Evolutionary conservation across 2,888 invertebrate species (phyloP).

Genomic region (Rhodophaea formosa): DNA sequence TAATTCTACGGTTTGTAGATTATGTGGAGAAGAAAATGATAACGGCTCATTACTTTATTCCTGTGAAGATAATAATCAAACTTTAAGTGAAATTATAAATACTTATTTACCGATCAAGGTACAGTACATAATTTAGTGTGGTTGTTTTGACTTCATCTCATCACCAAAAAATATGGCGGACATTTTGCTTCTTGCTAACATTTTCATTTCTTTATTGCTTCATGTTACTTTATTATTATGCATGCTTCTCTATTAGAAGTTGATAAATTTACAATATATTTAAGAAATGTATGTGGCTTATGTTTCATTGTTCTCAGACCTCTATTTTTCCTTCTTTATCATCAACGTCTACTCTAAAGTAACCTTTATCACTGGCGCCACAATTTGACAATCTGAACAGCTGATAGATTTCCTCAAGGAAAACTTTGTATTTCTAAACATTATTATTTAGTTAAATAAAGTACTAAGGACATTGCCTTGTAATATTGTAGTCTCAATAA

Average conservation of each 20-base stretch:
- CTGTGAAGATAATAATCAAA: slow-evolving; percentile 78
- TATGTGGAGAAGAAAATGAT: slow-evolving; percentile 88
- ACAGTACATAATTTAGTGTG: slow-evolving; percentile 56
- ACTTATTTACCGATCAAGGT: slow-evolving; percentile 89
- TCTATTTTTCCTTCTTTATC: slow-evolving; percentile 4
- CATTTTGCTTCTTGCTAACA: slow-evolving; percentile 40
- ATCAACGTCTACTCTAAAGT: slow-evolving; percentile 9
- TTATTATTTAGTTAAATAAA: neutral
- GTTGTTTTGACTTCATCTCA: slow-evolving; percentile 71
- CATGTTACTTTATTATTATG: neutral
- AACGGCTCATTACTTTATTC: slow-evolving; percentile 85
- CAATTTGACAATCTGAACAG: slow-evolving; percentile 33
- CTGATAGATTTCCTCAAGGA: slow-evolving; percentile 17
- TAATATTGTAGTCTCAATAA: too few species aligned
- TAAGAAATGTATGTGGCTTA: neutral
- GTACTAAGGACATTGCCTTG: too few species aligned
- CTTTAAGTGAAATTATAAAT: slow-evolving; percentile 85
- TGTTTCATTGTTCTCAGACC: neutral
- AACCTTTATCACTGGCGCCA: slow-evolving; percentile 34
- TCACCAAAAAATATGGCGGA: slow-evolving; percentile 62
- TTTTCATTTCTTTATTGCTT: slow-evolving; percentile 46
- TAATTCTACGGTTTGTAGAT: slow-evolving; percentile 87
- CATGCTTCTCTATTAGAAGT: neutral
- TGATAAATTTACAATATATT: neutral
- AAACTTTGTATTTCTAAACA: neutral